Evolutionary conservation across 2,113 vertebrate species (phyloP).

Genomic region (Albula glossodonta): DNA sequence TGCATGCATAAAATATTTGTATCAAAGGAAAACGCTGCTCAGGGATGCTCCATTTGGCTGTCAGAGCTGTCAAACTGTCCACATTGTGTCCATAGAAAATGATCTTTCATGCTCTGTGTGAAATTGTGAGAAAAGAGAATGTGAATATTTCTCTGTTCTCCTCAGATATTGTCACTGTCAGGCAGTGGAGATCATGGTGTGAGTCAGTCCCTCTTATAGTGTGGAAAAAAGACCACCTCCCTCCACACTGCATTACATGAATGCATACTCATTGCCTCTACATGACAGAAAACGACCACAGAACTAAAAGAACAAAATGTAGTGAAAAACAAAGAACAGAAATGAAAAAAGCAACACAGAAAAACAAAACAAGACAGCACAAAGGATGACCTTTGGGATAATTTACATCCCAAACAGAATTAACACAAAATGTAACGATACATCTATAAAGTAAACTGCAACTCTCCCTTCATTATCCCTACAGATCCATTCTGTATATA

Average conservation of each 20-base stretch:
- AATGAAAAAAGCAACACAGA: too few relatives aligned
- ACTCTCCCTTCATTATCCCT: too few relatives aligned
- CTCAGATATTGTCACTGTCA: neutral
- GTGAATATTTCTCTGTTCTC: neutral
- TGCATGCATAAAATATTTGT: neutral
- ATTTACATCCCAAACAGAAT: too few relatives aligned
- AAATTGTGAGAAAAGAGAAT: neutral
- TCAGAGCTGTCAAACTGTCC: neutral
- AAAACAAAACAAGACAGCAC: too few relatives aligned
- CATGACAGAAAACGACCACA: neutral
- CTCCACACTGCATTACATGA: neutral
- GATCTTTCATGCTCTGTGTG: neutral
- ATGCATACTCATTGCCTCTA: neutral
- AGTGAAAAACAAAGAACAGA: too few relatives aligned
- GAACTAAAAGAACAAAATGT: neutral
- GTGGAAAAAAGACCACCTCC: neutral
- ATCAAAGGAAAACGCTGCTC: neutral
- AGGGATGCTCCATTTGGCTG: neutral
- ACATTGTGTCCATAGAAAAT: neutral
- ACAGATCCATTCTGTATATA: too few relatives aligned
- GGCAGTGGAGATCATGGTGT: neutral
- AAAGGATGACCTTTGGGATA: too few relatives aligned
- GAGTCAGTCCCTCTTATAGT: neutral
- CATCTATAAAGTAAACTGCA: too few relatives aligned
- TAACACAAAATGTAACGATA: too few relatives aligned